Percentiles rank a stretch among this genome's conserved stretches.
Conservation (phyloP, 53 echinoderm and acorn worm genomes). For the Luidia sarsii region DNA sequence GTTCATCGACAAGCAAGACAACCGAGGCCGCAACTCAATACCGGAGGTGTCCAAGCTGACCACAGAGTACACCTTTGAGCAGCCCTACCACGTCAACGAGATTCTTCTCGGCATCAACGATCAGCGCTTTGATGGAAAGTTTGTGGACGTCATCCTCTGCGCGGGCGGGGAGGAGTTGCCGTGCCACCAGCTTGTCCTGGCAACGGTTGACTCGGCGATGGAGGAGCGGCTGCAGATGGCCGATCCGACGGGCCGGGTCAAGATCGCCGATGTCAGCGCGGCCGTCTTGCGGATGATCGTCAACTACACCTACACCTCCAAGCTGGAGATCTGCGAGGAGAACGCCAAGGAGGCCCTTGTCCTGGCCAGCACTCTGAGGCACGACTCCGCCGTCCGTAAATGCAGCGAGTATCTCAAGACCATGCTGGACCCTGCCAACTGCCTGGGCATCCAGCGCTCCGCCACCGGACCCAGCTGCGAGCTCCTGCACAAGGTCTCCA, state of each 20-base stretch:
- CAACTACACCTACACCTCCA: conserved; percentile 97
- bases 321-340: conserved; percentile 86
- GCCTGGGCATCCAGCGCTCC: conserved; percentile 80
- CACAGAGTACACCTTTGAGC: conserved; percentile 94
- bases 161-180: conserved; percentile 73
- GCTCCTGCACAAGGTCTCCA: conserved; percentile 75
- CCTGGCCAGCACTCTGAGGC: conserved; percentile 83
- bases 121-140: conserved; percentile 82
- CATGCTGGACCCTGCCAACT: conserved; percentile 86
- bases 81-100: conserved; percentile 97
- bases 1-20: conserved; percentile 86
- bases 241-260: conserved; percentile 62
- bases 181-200: conserved; percentile 92
- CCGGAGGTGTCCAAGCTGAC: conserved; percentile 67
- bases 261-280: conserved; percentile 68
- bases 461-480: conserved; percentile 85
- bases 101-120: conserved; percentile 93
- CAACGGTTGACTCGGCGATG: conserved; percentile 85
- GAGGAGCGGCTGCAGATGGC: conserved; percentile 76
- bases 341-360: conserved; percentile 90
- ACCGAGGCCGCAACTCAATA: conserved; percentile 58
- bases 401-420: conserved; percentile 94
- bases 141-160: conserved; percentile 78
- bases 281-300: conserved; percentile 89
- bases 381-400: conserved; percentile 87